Conservation (phyloP, 1,140 invertebrate genomes). For the Notospermus geniculatus region DNA sequence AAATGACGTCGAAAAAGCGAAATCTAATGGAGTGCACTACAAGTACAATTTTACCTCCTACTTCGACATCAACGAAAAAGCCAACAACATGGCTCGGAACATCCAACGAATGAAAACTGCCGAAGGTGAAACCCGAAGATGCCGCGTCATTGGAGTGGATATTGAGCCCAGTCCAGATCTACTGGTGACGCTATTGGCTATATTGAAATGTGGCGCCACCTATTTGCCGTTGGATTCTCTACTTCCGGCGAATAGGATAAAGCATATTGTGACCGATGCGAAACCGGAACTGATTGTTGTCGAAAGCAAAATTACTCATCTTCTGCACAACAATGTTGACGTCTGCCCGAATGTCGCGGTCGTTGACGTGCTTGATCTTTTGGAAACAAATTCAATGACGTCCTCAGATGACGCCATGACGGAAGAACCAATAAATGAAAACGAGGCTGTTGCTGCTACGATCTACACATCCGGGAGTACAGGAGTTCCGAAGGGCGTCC, state of each 20-base stretch:
- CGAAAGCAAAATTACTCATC: conserved; percentile 49
- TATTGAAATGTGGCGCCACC: conserved; percentile 77
- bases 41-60: no score
- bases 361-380: no score
- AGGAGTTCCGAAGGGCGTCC: conserved; percentile 14
- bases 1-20: no score
- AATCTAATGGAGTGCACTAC: no score
- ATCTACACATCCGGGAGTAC: conserved; percentile 21
- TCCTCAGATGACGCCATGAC: no score
- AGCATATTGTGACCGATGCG: conserved; percentile 74
- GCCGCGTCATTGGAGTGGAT: conserved; percentile 67
- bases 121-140: no score
- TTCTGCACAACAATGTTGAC: neutral
- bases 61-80: no score
- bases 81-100: no score
- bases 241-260: conserved; percentile 71
- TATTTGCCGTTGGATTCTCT: conserved; percentile 78
- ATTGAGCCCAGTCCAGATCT: conserved; percentile 73
- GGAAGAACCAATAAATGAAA: neutral
- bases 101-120: no score
- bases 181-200: conserved; percentile 67
- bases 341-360: no score
- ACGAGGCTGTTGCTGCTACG: conserved; percentile 1
- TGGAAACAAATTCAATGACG: no score
- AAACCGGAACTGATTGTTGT: conserved; percentile 69